Conservation (phyloP, 2,888 invertebrate genomes). For the Pandemis heparana region DNA sequence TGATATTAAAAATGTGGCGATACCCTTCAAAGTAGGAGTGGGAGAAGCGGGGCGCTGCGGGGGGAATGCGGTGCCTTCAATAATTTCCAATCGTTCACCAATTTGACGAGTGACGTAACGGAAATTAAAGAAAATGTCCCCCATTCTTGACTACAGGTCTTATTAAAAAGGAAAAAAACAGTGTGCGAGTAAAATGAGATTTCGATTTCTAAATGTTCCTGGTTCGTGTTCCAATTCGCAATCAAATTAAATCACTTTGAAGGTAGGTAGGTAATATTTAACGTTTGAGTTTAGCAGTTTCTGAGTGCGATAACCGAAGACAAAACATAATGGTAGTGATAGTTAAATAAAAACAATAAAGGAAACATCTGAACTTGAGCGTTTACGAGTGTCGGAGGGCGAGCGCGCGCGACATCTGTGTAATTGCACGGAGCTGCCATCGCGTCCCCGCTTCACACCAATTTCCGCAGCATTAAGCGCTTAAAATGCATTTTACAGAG, state of each 20-base stretch:
- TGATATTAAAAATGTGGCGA: slow-evolving; percentile 41
- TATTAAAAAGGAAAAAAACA: slow-evolving; percentile 47
- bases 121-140: slow-evolving; percentile 81
- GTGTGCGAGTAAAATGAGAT: slow-evolving; percentile 11
- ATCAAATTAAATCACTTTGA: not conserved
- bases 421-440: slow-evolving; percentile 73
- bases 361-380: slow-evolving; percentile 57
- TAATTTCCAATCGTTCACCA: slow-evolving; percentile 80
- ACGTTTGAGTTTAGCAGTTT: not conserved
- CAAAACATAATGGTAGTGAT: slow-evolving; percentile 31
- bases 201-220: not conserved
- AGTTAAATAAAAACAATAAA: slow-evolving; percentile 46
- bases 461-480: slow-evolving; percentile 78
- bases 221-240: not conserved
- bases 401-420: slow-evolving; percentile 68
- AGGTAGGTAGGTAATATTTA: not conserved
- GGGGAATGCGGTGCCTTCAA: slow-evolving; percentile 64
- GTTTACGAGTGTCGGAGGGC: slow-evolving; percentile 49
- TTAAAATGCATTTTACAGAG: slow-evolving; percentile 77
- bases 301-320: slow-evolving; percentile 5
- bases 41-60: slow-evolving; percentile 15
- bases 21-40: slow-evolving; percentile 22
- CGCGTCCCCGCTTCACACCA: slow-evolving; percentile 70
- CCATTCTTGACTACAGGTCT: slow-evolving; percentile 64
- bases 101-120: slow-evolving; percentile 84